Conservation (phyloP, 2,888 invertebrate species). For the Heteromurus nitidus region DNA sequence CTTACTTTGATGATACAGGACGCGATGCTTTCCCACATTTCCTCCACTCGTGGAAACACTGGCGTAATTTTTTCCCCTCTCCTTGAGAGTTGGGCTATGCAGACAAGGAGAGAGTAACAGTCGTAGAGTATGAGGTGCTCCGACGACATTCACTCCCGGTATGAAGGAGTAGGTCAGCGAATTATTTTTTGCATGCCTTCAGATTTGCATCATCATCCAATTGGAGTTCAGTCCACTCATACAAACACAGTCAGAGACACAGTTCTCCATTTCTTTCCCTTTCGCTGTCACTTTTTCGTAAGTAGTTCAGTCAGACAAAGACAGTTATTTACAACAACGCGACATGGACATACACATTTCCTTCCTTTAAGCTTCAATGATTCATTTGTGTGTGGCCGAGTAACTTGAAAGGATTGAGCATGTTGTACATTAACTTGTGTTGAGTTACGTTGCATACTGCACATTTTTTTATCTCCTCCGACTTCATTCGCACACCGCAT, state of each 20-base stretch:
- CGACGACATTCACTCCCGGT: slow-evolving; percentile 13
- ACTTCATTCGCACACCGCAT: too few species aligned
- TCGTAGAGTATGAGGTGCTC: slow-evolving; percentile 40
- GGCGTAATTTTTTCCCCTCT: neutral
- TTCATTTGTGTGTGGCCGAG: too few species aligned
- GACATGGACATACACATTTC: too few species aligned
- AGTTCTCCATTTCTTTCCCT: neutral
- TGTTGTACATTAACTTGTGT: neutral
- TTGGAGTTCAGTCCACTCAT: too few species aligned
- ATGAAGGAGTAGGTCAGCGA: slow-evolving; percentile 18
- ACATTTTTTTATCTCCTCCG: too few species aligned
- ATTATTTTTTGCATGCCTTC: slow-evolving; percentile 39
- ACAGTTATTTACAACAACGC: too few species aligned
- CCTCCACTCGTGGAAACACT: neutral
- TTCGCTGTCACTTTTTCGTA: neutral
- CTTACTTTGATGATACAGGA: slow-evolving; percentile 29
- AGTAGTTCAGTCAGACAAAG: neutral
- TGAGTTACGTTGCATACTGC: neutral
- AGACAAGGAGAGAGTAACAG: slow-evolving; percentile 22
- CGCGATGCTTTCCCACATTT: slow-evolving; percentile 42
- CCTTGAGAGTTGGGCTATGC: slow-evolving; percentile 29
- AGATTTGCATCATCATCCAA: slow-evolving; percentile 15
- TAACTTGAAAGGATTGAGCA: too few species aligned
- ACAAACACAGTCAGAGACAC: too few species aligned
- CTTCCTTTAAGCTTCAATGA: too few species aligned